These are phyloP conservation scores for Argyresthia albistria DNA, from an alignment of 2,888 invertebrate genomes.

Conservation along the genomic window DNA sequence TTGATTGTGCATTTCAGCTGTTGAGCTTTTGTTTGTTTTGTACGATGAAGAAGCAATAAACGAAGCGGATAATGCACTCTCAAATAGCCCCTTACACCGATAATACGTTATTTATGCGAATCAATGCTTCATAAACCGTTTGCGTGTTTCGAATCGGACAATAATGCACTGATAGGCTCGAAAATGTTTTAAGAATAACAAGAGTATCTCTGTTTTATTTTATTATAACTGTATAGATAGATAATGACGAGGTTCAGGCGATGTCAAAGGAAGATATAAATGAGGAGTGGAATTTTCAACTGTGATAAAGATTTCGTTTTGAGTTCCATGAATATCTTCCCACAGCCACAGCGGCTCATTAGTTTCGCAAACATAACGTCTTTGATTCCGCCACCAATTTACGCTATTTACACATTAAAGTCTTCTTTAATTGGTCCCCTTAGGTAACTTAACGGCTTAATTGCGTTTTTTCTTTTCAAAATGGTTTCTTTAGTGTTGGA, in stretches of 20 bases:
- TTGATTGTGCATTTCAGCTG: slow-evolving; percentile 40
- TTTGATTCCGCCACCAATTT: neutral
- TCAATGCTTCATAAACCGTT: slow-evolving; percentile 21
- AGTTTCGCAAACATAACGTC: neutral
- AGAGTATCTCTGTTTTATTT: neutral
- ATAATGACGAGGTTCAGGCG: no score
- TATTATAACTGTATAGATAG: neutral
- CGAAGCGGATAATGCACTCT: slow-evolving; percentile 9
- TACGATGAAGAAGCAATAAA: slow-evolving; percentile 20
- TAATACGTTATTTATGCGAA: slow-evolving; percentile 9
- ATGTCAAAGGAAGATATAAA: no score
- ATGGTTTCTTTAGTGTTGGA: neutral
- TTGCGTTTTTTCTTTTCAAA: slow-evolving; percentile 3
- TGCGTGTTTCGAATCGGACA: slow-evolving; percentile 11
- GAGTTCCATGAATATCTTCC: neutral
- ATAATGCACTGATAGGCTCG: neutral
- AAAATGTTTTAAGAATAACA: neutral
- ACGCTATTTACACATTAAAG: neutral
- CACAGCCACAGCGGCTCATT: neutral
- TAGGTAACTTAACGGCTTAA: neutral
- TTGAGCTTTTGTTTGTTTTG: slow-evolving; percentile 40
- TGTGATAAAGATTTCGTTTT: neutral
- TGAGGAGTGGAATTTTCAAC: no score
- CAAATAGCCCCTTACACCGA: neutral
- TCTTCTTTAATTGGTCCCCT: neutral